Base-by-base conservation (phyloP, 2,797 vertebrate species). In the Morelia viridis region DNA sequence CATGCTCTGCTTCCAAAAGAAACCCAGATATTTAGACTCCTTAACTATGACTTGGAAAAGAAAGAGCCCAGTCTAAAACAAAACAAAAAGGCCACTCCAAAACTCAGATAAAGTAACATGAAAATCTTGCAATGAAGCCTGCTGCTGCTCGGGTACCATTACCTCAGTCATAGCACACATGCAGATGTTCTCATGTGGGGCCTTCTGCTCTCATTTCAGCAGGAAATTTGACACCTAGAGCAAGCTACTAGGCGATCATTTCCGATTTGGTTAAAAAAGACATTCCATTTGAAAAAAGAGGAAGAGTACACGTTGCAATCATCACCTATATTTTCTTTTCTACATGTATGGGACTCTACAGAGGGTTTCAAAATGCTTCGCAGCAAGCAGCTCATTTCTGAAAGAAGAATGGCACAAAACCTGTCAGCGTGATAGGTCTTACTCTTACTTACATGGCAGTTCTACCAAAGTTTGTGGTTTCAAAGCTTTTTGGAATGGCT, bases 161-260 rank as follows among this genome's bases (percentile, higher is more conserved):
- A 91, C 90, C 89, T 91, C 85, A 88, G 60, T 17, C 58, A 80
- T 13, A 0, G 80, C 0, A 0, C 89, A 71, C 88, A 80, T 46
- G 83, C 94, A 94, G 95, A 94, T 56, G 89, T 94, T 97, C 96
- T 94, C 93, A 80, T 26, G 7, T 1, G 89, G 94, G 61, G 94
- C 91, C 93, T 92, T 90, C 57, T 9, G 87, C 93, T 90, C 0
- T 0, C 89, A 57, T 87, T 90, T 90, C 90, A 6, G 26, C n/a
- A 13, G 94, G 96, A 96, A 97, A 96, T 26, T 90, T 1, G 94
- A 96, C 92, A 93, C 95, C 89, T 94, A 90, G 92, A 35, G 89
- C 92, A 94, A 95, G 58, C 94, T 96, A 87, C 68, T 46, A 92
- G 95, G 94, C 94, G 96, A 97, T 90, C 76, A 2, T 76, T 95